These are phyloP conservation scores for Argyresthia goedartella DNA, from an alignment of 2,888 invertebrate species.

Conservation along the genomic window DNA sequence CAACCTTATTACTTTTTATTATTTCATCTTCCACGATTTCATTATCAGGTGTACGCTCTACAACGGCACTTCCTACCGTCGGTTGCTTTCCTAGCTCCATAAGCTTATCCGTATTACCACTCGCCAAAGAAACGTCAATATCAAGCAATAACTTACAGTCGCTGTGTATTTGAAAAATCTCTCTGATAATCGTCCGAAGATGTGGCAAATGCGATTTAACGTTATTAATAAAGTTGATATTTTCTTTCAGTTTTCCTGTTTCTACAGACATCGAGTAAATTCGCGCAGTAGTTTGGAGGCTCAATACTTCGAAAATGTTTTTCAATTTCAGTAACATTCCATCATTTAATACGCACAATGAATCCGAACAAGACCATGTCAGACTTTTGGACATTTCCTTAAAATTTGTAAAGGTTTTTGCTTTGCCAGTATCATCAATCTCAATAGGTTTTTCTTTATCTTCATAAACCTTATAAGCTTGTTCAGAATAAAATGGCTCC, in stretches of 20 bases:
- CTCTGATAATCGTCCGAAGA: slow-evolving; percentile 9
- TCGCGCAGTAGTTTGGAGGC: slow-evolving; percentile 2
- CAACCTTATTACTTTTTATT: slow-evolving; percentile 6
- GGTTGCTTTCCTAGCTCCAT: slow-evolving; percentile 7
- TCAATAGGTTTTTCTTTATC: no score
- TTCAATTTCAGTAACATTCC: slow-evolving; percentile 3
- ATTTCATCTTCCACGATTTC: slow-evolving; percentile 7
- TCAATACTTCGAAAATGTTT: no score
- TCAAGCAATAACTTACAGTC: slow-evolving; percentile 7
- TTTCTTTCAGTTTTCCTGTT: not conserved
- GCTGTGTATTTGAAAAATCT: slow-evolving; percentile 9
- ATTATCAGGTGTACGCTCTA: slow-evolving; percentile 5
- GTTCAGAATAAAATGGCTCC: no score
- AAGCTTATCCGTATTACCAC: slow-evolving; percentile 4
- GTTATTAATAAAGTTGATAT: slow-evolving; percentile 6
- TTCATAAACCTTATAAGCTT: no score
- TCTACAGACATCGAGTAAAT: slow-evolving; percentile 1
- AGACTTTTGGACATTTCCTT: no score
- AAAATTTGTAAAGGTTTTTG: no score
- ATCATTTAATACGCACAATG: slow-evolving; percentile 3
- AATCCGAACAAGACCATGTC: slow-evolving; percentile 6
- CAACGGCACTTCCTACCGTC: no score
- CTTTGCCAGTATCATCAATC: no score
- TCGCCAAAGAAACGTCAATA: slow-evolving; percentile 8
- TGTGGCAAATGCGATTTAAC: slow-evolving; percentile 11